A percentile compares a stretch with the other conserved stretches of the same genome.
phyloP scores from a whole-genome alignment of 2,797 vertebrate genomes.

The Echeneis naucrates region DNA sequence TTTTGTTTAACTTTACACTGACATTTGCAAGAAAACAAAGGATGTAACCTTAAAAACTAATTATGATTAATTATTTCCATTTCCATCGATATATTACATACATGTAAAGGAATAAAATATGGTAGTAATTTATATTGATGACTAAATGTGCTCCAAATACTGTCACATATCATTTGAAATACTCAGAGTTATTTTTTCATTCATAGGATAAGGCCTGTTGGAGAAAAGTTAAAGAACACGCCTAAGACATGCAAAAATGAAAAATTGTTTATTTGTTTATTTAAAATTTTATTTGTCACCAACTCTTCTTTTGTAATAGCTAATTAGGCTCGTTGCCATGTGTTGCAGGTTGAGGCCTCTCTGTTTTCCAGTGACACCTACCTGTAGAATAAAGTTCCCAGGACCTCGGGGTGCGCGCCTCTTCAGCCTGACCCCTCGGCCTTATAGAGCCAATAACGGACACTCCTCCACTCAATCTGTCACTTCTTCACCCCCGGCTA shows the following conservation, averaged over 20 bases:
- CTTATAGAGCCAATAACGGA: conserved; percentile 86
- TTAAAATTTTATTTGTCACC: background rate
- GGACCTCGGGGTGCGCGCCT: conserved; percentile 32
- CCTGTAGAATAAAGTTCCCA: conserved; percentile 65
- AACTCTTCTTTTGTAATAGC: background rate
- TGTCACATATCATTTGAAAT: background rate
- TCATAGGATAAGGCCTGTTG: too few relatives aligned
- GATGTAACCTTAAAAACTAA: too few relatives aligned
- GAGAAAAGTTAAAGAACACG: background rate
- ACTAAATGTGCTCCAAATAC: background rate
- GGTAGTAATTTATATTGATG: background rate
- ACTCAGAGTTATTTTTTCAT: background rate
- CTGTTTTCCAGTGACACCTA: conserved; percentile 52
- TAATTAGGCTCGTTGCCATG: conserved; percentile 37
- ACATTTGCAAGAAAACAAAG: too few relatives aligned
- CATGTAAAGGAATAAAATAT: background rate
- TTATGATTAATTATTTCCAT: too few relatives aligned
- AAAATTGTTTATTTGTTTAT: background rate
- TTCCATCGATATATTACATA: too few relatives aligned
- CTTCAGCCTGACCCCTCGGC: conserved; percentile 43
- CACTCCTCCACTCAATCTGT: conserved; percentile 88
- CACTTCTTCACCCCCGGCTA: conserved; percentile 80
- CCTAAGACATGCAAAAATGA: background rate
- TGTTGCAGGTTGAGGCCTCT: conserved; percentile 21
- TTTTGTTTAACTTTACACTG: too few relatives aligned